Evolutionary conservation across 2,113 vertebrate species (phyloP).

Genomic region (Ellobius talpinus): DNA sequence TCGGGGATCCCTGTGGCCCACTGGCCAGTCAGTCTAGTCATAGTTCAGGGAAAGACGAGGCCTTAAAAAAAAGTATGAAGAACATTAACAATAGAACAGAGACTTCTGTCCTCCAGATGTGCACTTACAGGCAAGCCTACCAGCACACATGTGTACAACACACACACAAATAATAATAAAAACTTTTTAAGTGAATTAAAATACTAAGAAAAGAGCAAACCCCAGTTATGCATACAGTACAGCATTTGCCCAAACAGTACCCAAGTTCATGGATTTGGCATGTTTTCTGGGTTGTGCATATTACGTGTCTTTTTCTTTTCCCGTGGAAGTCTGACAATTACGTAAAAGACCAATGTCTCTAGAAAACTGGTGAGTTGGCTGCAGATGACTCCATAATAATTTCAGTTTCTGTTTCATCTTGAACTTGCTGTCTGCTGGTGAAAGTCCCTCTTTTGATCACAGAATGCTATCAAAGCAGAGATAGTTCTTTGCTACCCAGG

Average conservation of each 20-base stretch:
- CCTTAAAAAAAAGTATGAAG: background rate
- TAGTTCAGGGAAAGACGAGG: background rate
- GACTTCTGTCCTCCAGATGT: background rate
- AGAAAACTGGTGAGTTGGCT: background rate
- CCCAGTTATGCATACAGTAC: background rate
- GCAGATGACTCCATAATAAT: background rate
- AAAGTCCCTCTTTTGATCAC: conserved; percentile 57
- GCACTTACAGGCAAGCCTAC: background rate
- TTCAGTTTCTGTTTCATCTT: conserved; percentile 40
- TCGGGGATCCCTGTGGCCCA: background rate
- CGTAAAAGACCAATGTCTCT: background rate
- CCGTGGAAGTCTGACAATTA: background rate
- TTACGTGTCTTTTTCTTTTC: background rate
- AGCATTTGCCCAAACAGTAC: background rate
- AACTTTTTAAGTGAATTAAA: background rate
- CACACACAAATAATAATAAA: background rate
- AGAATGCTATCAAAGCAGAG: background rate
- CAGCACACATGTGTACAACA: background rate
- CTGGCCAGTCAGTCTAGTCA: background rate
- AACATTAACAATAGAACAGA: background rate
- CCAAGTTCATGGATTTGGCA: rapidly evolving
- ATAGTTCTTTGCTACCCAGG: background rate
- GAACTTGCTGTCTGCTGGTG: conserved; percentile 28
- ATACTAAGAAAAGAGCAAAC: background rate
- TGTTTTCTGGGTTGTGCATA: background rate